Evolutionary conservation across 2,888 invertebrate species (phyloP).

Genomic region (Stenotaenia linearis): DNA sequence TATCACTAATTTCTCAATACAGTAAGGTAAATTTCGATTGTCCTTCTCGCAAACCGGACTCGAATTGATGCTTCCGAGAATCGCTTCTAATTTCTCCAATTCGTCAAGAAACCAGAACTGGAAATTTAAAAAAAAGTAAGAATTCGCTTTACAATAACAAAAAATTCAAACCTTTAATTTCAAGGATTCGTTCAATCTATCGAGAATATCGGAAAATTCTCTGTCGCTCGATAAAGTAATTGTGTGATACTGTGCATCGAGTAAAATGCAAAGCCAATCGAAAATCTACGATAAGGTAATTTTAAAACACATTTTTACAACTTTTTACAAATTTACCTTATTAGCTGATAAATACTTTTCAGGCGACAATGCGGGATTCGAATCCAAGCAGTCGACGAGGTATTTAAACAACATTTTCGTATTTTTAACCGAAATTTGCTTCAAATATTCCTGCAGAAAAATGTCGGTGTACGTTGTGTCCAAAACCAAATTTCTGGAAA

Average conservation of each 20-base stretch:
- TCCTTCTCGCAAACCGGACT: not conserved
- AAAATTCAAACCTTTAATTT: not conserved
- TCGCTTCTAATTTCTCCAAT: constrained; percentile 9
- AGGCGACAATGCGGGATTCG: not conserved
- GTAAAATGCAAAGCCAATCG: constrained; percentile 24
- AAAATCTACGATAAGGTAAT: not conserved
- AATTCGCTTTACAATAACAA: not conserved
- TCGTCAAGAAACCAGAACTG: constrained; percentile 5
- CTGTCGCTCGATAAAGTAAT: constrained; percentile 4
- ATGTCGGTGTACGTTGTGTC: not conserved
- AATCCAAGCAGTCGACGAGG: not conserved
- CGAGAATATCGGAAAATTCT: not conserved
- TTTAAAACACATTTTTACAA: not conserved
- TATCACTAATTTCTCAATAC: constrained; percentile 3
- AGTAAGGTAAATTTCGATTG: not conserved
- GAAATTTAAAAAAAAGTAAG: not conserved
- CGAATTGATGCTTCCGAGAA: not conserved
- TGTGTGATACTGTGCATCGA: not conserved
- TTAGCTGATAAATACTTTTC: not conserved
- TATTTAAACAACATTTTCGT: not conserved
- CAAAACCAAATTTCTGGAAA: not conserved
- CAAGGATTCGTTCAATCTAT: not conserved
- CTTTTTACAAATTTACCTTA: not conserved
- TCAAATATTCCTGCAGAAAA: constrained; percentile 13
- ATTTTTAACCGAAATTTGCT: not conserved